These are phyloP conservation scores for Hypotaenidia okinawae DNA, from an alignment of 2,797 vertebrate genomes.

Conservation along the genomic window DNA sequence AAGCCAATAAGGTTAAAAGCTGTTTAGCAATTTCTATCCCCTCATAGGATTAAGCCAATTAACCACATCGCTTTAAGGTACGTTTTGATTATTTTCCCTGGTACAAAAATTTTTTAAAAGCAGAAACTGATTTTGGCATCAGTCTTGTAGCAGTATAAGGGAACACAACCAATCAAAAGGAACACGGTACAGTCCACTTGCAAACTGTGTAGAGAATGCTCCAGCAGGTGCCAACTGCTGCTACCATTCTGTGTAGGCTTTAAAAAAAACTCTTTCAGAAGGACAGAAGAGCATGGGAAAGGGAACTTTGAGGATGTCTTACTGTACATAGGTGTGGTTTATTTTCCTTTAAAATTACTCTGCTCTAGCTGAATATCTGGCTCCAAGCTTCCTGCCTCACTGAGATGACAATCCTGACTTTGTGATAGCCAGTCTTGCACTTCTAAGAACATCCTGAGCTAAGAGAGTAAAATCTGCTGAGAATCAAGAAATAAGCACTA, in stretches of 20 bases:
- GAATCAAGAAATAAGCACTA: neutral
- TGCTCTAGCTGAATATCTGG: neutral
- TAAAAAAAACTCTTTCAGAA: neutral
- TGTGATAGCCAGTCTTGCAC: neutral
- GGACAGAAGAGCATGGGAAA: neutral
- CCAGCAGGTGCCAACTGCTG: neutral
- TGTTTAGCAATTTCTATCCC: neutral
- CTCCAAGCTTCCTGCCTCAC: accelerated
- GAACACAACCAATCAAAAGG: neutral
- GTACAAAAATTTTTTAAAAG: neutral
- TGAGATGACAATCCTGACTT: neutral
- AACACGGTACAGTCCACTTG: accelerated
- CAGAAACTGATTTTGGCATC: neutral
- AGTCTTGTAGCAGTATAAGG: neutral
- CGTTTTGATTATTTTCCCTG: neutral
- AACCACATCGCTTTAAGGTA: neutral
- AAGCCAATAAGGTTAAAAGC: neutral
- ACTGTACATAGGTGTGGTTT: neutral
- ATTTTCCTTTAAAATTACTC: neutral
- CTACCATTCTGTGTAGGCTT: neutral
- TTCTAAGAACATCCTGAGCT: neutral
- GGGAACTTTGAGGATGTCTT: neutral
- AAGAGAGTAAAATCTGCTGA: neutral
- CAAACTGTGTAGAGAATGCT: neutral
- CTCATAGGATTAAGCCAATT: neutral